Conservation (phyloP, 2,797 vertebrate genomes). For the Sebastes iracundus region DNA sequence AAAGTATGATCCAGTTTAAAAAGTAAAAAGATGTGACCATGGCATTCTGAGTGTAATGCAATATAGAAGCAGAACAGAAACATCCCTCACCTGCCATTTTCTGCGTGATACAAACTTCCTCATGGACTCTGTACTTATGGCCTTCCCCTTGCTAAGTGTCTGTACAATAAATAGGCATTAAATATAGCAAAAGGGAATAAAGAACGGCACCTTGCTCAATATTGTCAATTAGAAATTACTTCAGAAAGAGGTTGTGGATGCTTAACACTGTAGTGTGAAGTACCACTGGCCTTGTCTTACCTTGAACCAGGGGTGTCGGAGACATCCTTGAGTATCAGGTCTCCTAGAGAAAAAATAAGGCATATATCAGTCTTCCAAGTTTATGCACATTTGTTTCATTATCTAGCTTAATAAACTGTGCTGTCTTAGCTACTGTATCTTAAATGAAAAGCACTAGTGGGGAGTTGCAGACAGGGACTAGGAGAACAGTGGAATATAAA, state of each 20-base stretch:
- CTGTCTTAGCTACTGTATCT: not conserved
- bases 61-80: not conserved
- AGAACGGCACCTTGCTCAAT: not conserved
- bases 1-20: not conserved
- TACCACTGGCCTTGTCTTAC: conserved; percentile 73
- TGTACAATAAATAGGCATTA: conserved; percentile 54
- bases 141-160: conserved; percentile 91
- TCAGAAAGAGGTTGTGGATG: not conserved
- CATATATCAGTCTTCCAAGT: conserved; percentile 6
- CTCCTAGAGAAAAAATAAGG: conserved; percentile 82
- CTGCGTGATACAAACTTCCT: conserved; percentile 94
- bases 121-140: conserved; percentile 90
- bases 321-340: conserved; percentile 91
- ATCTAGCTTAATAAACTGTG: not conserved
- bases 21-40: not conserved
- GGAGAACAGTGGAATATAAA: not conserved
- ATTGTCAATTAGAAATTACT: not conserved
- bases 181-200: not conserved
- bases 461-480: not conserved
- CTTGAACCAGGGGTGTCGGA: conserved; percentile 98
- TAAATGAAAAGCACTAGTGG: not conserved
- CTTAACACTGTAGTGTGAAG: not conserved
- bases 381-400: not conserved
- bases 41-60: not conserved
- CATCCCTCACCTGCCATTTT: conserved; percentile 93